phyloP scores from a whole-genome alignment of 2,113 vertebrate genomes.

The Amblyornis subalaris region DNA sequence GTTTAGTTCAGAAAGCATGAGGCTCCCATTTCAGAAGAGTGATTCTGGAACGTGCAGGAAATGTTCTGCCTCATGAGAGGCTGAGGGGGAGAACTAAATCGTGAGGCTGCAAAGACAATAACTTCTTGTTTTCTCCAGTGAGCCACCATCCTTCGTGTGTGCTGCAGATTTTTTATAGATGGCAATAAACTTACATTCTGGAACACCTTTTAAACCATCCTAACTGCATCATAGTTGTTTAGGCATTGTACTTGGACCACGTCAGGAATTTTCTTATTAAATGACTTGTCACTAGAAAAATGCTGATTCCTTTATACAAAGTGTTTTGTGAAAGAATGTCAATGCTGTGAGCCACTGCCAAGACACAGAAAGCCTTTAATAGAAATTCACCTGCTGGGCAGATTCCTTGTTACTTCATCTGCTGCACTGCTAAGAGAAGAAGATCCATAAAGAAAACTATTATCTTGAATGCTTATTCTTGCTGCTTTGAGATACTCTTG shows the following conservation, averaged over 20 bases:
- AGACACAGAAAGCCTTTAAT: background rate
- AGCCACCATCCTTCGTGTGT: background rate
- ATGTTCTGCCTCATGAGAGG: background rate
- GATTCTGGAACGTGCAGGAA: background rate
- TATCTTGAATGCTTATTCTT: background rate
- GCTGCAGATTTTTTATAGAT: background rate
- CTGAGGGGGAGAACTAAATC: background rate
- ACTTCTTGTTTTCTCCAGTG: background rate
- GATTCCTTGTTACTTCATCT: constrained; percentile 1
- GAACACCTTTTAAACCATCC: background rate
- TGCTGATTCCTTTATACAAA: background rate
- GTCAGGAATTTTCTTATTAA: background rate
- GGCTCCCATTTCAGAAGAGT: background rate
- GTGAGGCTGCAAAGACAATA: background rate
- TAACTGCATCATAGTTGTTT: background rate
- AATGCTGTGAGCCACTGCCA: background rate
- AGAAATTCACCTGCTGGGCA: constrained; percentile 33
- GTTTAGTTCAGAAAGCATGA: background rate
- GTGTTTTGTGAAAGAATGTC: background rate
- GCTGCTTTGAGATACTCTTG: background rate
- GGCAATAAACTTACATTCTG: background rate
- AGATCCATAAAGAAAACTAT: background rate
- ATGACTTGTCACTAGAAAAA: background rate
- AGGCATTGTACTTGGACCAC: background rate
- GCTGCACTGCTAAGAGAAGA: background rate